Evolutionary conservation across 2,797 vertebrate species (phyloP).

Genomic region (Coregonus suidteri): DNA sequence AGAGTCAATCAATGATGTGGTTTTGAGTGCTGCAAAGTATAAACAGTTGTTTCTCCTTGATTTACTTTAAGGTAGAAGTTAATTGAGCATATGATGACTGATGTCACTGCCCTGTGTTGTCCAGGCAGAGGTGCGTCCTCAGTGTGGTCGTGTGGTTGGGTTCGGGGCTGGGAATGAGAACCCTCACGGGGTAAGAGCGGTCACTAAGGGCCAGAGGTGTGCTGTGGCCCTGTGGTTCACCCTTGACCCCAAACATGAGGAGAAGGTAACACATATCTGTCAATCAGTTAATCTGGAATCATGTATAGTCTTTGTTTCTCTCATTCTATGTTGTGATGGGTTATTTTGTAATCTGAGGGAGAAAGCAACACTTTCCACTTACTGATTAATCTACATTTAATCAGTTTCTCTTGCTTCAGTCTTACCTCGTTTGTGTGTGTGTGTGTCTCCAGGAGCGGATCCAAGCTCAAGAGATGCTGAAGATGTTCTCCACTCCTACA

Average conservation of each 20-base stretch:
- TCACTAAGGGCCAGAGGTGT: constrained; percentile 92
- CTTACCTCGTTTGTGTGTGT: constrained; percentile 7
- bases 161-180: constrained; percentile 92
- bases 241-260: constrained; percentile 86
- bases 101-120: not conserved
- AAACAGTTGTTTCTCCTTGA: not conserved
- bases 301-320: not conserved
- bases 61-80: not conserved
- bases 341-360: not conserved
- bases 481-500: constrained; percentile 82
- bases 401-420: not conserved
- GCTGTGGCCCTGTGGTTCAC: constrained; percentile 95
- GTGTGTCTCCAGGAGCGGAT: constrained; percentile 82
- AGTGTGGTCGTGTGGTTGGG: constrained; percentile 88
- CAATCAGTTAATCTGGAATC: not conserved
- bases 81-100: not conserved
- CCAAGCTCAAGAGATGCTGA: constrained; percentile 87
- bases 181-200: constrained; percentile 88
- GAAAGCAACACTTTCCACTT: not conserved
- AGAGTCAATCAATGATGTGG: constrained; percentile 38
- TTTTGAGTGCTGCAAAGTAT: not conserved
- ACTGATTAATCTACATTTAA: not conserved
- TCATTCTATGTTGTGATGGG: not conserved
- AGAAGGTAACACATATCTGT: constrained; percentile 75
- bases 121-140: constrained; percentile 86